Evolutionary conservation across 2,797 vertebrate genomes (phyloP).

Genomic region (Falco concolor): DNA sequence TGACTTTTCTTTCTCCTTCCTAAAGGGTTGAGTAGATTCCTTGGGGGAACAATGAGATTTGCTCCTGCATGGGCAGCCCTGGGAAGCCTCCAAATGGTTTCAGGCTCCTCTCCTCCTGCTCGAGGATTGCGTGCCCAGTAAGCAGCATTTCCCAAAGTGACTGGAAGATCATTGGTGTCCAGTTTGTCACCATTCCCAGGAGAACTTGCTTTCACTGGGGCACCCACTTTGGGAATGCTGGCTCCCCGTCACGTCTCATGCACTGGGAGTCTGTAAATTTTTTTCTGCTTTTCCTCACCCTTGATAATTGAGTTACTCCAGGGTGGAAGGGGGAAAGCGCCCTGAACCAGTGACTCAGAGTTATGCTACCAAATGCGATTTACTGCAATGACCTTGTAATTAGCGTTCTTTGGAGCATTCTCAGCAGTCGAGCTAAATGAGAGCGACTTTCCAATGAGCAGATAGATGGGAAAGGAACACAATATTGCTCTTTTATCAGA

Average conservation of each 20-base stretch:
- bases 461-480: neutral
- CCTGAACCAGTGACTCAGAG: neutral
- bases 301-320: neutral
- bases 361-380: neutral
- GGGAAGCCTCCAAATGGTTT: neutral
- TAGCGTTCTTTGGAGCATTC: neutral
- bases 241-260: rapidly evolving
- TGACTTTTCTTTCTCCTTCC: neutral
- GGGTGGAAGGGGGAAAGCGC: neutral
- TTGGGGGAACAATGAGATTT: neutral
- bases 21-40: neutral
- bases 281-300: neutral
- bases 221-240: neutral
- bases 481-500: neutral
- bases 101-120: neutral
- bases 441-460: neutral
- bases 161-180: neutral
- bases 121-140: rapidly evolving
- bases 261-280: neutral
- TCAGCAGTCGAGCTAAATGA: neutral
- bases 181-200: neutral
- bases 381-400: neutral
- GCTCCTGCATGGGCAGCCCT: neutral
- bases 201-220: neutral
- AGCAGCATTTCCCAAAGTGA: neutral